Base-by-base conservation (phyloP, 2,113 vertebrate species). In the Orycteropus afer region DNA sequence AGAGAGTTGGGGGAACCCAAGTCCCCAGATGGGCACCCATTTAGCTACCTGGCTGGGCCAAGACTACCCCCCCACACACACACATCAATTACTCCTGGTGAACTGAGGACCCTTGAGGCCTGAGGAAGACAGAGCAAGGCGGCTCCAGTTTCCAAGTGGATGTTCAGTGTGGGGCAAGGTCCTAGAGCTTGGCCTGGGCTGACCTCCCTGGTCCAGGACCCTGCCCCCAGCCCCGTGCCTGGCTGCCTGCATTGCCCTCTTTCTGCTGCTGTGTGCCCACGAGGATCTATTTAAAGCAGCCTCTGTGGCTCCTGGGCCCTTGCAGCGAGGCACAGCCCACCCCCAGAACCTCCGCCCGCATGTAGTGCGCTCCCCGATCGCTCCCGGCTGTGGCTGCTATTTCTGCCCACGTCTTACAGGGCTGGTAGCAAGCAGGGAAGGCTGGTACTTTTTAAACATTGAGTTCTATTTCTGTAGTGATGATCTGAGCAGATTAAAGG, bases 1-100 rank as follows among this genome's bases (percentile, higher is more conserved):
- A 2, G 22, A 91, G 63, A 22, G 2, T 8, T 37, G 22, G 34
- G 1, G 32, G 29, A 5, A 1, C 25, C 59, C 37, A 34, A 5
- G 37, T 23, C 53, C 3, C 23, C 25, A 51, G 53, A 47, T 0
- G 17, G 15, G 67, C 0, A 0, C 67, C 57, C 42, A 2, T 2
- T 47, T n/a, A 42, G 90, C 13, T 7, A 0, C 73, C 23, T 0
- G 11, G 29, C 59, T 9, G 37, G 45, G 47, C 34, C 22, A 12
- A 23, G 40, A 32, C n/a, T 0, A n/a, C 14, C 2, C 15, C n/a
- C n/a, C n/a, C n/a, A n/a, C n/a, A 40, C 2, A 17, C 17, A n/a
- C 15, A 7, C n/a, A 5, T 9, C 67, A n/a, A n/a, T 51, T 20
- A 15, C 13, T 7, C 37, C 42, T 6, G 13, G 17, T 7, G 40